Percentiles rank a stretch among this genome's conserved stretches.
Conservation (phyloP, 2,113 vertebrate genomes). For the Morone chrysops region DNA sequence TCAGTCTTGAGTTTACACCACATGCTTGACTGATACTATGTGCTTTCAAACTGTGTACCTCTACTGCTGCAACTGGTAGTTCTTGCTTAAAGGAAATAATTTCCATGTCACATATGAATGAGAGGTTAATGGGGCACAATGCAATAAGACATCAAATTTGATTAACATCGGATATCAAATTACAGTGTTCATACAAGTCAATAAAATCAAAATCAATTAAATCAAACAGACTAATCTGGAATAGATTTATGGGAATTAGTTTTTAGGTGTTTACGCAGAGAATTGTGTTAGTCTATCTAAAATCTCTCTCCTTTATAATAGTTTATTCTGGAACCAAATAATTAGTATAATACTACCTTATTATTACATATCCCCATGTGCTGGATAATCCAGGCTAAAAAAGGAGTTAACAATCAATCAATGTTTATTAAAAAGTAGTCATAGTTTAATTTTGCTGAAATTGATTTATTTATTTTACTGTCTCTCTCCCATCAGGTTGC, state of each 20-base stretch:
- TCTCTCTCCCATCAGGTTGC: constrained; percentile 88
- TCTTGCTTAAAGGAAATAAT: neutral
- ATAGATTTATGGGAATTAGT: neutral
- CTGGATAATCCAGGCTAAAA: neutral
- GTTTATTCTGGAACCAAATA: neutral
- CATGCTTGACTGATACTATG: neutral
- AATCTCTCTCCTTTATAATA: too few species aligned
- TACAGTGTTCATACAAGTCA: neutral
- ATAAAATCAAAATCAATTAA: neutral
- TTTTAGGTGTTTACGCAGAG: neutral
- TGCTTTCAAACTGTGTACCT: neutral
- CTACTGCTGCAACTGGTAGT: neutral
- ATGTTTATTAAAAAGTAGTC: too few species aligned
- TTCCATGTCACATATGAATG: neutral
- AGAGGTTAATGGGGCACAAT: neutral
- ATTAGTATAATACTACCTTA: neutral
- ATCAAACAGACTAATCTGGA: neutral
- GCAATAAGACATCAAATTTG: neutral
- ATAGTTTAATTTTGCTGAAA: neutral
- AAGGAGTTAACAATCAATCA: neutral
- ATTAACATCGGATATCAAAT: neutral
- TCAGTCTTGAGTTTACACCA: neutral
- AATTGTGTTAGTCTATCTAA: neutral
- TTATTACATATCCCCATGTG: neutral
- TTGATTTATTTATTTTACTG: constrained; percentile 18